Evolutionary conservation across 2,888 invertebrate genomes (phyloP).

Genomic region (Parochlus steinenii): DNA sequence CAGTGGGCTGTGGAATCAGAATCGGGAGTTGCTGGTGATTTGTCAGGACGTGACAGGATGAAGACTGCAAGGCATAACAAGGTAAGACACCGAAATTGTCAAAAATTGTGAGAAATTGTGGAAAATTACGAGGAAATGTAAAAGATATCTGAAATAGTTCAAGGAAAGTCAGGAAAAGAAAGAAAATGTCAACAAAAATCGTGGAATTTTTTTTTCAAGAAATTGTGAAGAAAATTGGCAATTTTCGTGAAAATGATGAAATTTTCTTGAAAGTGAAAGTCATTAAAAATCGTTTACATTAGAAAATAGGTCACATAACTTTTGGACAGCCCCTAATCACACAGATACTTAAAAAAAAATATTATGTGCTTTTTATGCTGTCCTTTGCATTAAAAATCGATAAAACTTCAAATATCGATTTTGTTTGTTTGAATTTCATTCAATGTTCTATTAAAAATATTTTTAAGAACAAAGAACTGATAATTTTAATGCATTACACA

Average conservation of each 20-base stretch:
- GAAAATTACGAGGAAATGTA: constrained; percentile 1
- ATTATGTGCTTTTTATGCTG: too few relatives aligned
- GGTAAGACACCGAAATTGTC: constrained; percentile 22
- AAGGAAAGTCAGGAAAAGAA: constrained; percentile 1
- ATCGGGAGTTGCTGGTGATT: constrained; percentile 22
- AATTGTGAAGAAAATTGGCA: not conserved
- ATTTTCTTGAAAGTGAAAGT: not conserved
- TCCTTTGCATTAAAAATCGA: too few relatives aligned
- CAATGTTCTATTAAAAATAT: too few relatives aligned
- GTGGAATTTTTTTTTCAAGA: not conserved
- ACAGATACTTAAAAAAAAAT: too few relatives aligned
- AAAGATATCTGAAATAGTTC: too few relatives aligned
- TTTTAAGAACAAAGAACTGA: too few relatives aligned
- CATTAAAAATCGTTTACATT: too few relatives aligned
- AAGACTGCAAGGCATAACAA: constrained; percentile 24
- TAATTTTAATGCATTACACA: too few relatives aligned
- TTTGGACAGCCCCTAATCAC: too few relatives aligned
- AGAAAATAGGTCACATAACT: too few relatives aligned
- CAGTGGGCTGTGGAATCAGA: constrained; percentile 24
- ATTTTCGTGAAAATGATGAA: not conserved
- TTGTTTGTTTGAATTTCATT: too few relatives aligned
- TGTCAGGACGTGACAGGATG: constrained; percentile 25
- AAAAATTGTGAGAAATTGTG: constrained; percentile 5
- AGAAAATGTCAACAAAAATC: not conserved
- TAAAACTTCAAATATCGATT: too few relatives aligned